A percentile compares a stretch with the other conserved stretches of the same genome.
Evolutionary conservation across 2,113 vertebrate species (phyloP).

Genomic region (Callorhinus ursinus): DNA sequence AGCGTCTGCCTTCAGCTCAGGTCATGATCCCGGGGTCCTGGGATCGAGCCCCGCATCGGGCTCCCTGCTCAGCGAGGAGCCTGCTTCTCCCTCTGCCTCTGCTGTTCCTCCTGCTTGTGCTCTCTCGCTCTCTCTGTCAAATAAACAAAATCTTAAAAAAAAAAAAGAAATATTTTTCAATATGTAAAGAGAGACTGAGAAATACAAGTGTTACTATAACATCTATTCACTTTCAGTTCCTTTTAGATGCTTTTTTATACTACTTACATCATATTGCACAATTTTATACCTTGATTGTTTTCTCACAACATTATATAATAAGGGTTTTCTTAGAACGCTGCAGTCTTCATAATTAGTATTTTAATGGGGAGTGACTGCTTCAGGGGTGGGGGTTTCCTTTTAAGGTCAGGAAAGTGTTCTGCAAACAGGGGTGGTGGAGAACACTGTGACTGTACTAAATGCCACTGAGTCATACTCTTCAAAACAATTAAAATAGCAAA

Average conservation of each 20-base stretch:
- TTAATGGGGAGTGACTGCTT: neutral
- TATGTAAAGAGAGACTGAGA: neutral
- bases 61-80: too few species aligned
- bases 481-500: neutral
- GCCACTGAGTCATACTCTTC: neutral
- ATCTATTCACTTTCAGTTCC: neutral
- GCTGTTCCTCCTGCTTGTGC: too few species aligned
- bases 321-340: neutral
- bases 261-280: neutral
- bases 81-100: too few species aligned
- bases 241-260: neutral
- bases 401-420: neutral
- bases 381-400: neutral
- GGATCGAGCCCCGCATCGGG: too few species aligned
- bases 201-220: neutral
- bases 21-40: too few species aligned
- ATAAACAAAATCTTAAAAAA: too few species aligned
- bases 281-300: neutral
- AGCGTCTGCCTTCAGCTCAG: too few species aligned
- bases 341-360: neutral
- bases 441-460: neutral
- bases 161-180: neutral
- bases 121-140: too few species aligned
- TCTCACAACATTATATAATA: neutral
- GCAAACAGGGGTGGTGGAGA: neutral